Conservation (phyloP, 2,888 invertebrate genomes). For the Lepeophtheirus nordmannii region DNA sequence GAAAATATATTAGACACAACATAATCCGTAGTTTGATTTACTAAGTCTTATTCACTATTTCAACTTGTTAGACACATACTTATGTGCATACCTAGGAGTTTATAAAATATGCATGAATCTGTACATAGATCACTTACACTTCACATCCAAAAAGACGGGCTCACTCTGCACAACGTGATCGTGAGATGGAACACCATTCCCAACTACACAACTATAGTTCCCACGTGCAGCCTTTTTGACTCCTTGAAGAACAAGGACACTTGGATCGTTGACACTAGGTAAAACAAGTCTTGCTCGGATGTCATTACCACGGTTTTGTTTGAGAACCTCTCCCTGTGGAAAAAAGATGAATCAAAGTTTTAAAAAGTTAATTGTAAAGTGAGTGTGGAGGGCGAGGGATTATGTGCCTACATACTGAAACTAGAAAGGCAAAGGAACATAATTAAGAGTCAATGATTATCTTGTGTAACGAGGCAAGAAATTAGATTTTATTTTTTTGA, state of each 20-base stretch:
- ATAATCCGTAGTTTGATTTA: no score
- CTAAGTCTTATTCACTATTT: no score
- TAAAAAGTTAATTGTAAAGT: background rate
- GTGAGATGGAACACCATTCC: constrained; percentile 49
- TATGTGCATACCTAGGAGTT: no score
- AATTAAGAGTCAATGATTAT: no score
- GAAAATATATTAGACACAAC: no score
- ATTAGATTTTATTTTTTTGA: no score
- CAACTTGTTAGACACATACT: no score
- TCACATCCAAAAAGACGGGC: constrained; percentile 62
- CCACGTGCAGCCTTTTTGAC: constrained; percentile 69
- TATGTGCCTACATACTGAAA: no score
- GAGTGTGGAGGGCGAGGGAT: no score
- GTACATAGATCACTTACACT: constrained; percentile 50
- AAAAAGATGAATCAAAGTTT: background rate
- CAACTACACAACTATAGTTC: constrained; percentile 77
- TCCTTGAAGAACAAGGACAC: constrained; percentile 57
- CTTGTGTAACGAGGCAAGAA: no score
- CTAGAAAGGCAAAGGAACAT: no score
- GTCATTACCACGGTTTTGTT: constrained; percentile 17
- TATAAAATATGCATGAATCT: no score
- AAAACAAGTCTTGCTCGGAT: constrained; percentile 17
- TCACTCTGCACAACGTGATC: constrained; percentile 40
- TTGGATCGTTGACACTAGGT: constrained; percentile 22
- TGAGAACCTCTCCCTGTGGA: constrained; percentile 7